Percentiles rank a stretch among this genome's conserved stretches.
Conservation (phyloP, 2,888 invertebrate species). For the Synanthedon vespiformis region DNA sequence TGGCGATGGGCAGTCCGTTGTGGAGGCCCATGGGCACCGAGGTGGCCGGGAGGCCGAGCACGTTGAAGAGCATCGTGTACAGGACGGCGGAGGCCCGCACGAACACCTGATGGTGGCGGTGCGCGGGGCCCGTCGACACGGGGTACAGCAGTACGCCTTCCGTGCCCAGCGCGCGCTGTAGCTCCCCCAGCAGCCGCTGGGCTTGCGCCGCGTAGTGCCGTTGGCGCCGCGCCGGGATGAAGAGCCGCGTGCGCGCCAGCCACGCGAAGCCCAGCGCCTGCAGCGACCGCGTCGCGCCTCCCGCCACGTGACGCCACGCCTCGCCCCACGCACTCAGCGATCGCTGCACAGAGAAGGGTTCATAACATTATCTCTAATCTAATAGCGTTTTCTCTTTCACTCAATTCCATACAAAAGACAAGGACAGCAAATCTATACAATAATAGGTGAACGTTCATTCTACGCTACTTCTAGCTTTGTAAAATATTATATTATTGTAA, state of each 20-base stretch:
- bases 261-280: constrained; percentile 59
- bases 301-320: constrained; percentile 11
- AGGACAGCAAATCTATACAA: no score
- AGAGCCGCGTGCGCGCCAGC: constrained; percentile 40
- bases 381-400: no score
- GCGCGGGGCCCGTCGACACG: constrained; percentile 73
- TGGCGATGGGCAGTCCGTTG: constrained; percentile 75
- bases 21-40: constrained; percentile 79
- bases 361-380: no score
- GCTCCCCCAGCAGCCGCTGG: constrained; percentile 32
- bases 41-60: constrained; percentile 80
- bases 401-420: no score
- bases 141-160: constrained; percentile 82
- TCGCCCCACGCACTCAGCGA: constrained; percentile 1
- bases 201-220: constrained; percentile 30
- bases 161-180: constrained; percentile 71
- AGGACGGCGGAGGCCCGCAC: constrained; percentile 69
- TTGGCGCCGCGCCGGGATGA: constrained; percentile 32
- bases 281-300: constrained; percentile 46
- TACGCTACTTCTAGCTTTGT: no score
- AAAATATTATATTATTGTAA: no score
- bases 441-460: no score
- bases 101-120: constrained; percentile 74
- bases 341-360: no score
- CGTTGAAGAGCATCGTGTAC: constrained; percentile 77